A percentile compares a stretch with the other conserved stretches of the same genome.
phyloP scores from a whole-genome alignment of 1,140 invertebrate species.

The Asbolus verrucosus region DNA sequence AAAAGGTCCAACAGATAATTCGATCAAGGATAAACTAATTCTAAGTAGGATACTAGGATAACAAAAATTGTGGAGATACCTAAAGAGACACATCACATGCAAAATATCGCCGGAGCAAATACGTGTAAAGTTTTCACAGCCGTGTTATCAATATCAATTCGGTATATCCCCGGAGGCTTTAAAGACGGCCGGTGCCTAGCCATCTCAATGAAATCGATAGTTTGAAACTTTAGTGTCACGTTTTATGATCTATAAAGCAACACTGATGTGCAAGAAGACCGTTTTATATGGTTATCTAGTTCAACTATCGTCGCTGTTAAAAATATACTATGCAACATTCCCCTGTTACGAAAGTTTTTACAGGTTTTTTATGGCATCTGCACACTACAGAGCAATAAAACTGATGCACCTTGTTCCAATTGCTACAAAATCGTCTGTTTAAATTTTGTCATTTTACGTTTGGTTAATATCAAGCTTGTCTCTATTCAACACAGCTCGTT shows the following conservation, averaged over 20 bases:
- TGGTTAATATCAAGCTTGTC: background rate
- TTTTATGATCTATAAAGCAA: slow-evolving; percentile 57
- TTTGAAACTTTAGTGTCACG: slow-evolving; percentile 55
- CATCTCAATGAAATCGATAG: slow-evolving; percentile 55
- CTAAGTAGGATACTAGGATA: slow-evolving; percentile 4
- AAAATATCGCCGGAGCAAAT: slow-evolving; percentile 19
- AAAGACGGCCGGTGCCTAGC: slow-evolving; percentile 40
- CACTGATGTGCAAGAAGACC: slow-evolving; percentile 44
- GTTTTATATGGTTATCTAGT: slow-evolving; percentile 51
- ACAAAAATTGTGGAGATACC: background rate
- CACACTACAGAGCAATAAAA: background rate
- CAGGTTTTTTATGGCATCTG: slow-evolving; percentile 11
- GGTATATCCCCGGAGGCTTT: slow-evolving; percentile 22
- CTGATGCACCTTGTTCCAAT: background rate
- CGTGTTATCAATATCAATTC: slow-evolving; percentile 52
- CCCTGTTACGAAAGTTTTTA: slow-evolving; percentile 18
- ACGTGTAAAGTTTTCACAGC: slow-evolving; percentile 46
- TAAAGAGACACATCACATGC: slow-evolving; percentile 5
- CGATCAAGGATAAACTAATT: slow-evolving; percentile 20
- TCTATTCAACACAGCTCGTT: background rate
- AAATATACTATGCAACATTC: slow-evolving; percentile 20
- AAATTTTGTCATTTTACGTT: background rate
- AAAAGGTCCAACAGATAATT: slow-evolving; percentile 42
- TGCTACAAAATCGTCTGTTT: slow-evolving; percentile 1
- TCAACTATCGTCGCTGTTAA: slow-evolving; percentile 32